Conservation (phyloP, 2,888 invertebrate species). For the Cosmorhoe ocellata region DNA sequence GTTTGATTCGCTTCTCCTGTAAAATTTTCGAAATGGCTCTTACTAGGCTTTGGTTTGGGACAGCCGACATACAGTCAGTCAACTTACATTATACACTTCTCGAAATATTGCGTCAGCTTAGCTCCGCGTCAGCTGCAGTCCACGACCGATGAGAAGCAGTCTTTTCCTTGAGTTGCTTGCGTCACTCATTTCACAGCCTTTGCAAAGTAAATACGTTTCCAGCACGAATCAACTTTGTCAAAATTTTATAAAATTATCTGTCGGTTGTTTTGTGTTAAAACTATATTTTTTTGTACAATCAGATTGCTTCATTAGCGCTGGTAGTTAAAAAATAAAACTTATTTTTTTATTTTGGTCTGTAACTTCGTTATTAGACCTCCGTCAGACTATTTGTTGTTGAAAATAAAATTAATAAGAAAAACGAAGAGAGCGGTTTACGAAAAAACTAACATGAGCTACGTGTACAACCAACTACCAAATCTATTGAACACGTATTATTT, state of each 20-base stretch:
- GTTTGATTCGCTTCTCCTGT: too few species aligned
- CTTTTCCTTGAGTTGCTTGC: background rate
- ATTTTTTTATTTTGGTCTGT: conserved; percentile 54
- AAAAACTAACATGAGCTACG: conserved; percentile 66
- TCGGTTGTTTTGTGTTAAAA: too few species aligned
- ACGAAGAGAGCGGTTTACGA: conserved; percentile 28
- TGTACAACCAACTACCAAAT: conserved; percentile 51
- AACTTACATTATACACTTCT: too few species aligned
- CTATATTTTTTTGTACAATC: too few species aligned
- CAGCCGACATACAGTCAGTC: too few species aligned
- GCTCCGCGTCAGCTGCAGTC: too few species aligned
- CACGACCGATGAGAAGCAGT: too few species aligned
- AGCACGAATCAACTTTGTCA: too few species aligned
- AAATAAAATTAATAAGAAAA: conserved; percentile 13
- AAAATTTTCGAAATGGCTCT: too few species aligned
- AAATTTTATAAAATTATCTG: too few species aligned
- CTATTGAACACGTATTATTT: conserved; percentile 46
- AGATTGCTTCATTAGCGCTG: too few species aligned
- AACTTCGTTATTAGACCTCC: conserved; percentile 54
- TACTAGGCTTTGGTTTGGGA: too few species aligned
- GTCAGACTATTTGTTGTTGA: conserved; percentile 28
- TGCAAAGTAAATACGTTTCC: background rate
- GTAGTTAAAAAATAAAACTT: background rate
- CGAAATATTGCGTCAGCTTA: background rate
- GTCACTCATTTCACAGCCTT: background rate